Conservation (phyloP, 2,888 invertebrate genomes). For the Clusia tigrina region DNA sequence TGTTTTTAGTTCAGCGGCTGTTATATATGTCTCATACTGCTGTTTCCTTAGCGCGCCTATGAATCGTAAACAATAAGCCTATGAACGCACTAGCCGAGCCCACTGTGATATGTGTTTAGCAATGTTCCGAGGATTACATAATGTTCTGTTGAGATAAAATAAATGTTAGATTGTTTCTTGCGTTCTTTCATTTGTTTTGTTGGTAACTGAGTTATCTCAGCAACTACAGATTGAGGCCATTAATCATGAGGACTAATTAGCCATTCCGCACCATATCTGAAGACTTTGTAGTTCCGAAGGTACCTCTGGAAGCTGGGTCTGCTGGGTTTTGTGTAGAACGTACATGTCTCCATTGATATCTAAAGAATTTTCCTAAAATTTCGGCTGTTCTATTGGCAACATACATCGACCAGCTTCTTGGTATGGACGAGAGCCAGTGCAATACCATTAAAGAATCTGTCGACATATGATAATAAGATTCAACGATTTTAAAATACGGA, state of each 20-base stretch:
- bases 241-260: background rate
- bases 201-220: background rate
- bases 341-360: too few relatives aligned
- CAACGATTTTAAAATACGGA: background rate
- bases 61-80: constrained; percentile 6
- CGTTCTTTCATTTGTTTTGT: background rate
- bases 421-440: constrained; percentile 21
- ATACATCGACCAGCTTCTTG: constrained; percentile 20
- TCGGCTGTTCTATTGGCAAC: constrained; percentile 20
- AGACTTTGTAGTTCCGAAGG: too few relatives aligned
- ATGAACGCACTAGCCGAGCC: constrained; percentile 2
- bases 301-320: constrained; percentile 21
- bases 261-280: constrained; percentile 2
- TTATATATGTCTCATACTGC: background rate
- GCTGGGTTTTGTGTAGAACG: constrained; percentile 19
- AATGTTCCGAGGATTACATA: background rate
- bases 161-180: background rate
- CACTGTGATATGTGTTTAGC: background rate
- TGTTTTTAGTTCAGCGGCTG: background rate
- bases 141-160: constrained; percentile 3
- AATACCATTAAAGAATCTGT: constrained; percentile 22
- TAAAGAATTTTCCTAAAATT: background rate
- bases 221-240: background rate
- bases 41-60: background rate
- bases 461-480: background rate